phyloP scores from a whole-genome alignment of 2,888 invertebrate genomes.

The Eilema depressum region DNA sequence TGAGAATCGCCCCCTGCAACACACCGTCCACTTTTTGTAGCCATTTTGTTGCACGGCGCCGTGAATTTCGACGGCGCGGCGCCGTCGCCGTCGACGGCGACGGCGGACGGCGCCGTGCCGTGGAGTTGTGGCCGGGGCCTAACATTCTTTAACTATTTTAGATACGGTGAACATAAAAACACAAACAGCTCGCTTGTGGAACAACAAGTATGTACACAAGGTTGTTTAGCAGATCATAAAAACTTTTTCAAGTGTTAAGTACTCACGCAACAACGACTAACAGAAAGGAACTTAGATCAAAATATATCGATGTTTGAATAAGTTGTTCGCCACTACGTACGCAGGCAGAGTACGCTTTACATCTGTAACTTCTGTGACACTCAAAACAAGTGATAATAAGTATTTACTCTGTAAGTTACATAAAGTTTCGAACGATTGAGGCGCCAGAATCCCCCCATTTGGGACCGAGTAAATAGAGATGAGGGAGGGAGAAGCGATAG shows the following conservation, averaged over 20 bases:
- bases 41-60: too few relatives aligned
- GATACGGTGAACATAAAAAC: slow-evolving; percentile 34
- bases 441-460: slow-evolving; percentile 81
- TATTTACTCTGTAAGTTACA: slow-evolving; percentile 67
- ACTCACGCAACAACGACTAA: slow-evolving; percentile 28
- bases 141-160: slow-evolving; percentile 31
- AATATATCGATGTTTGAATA: slow-evolving; percentile 47
- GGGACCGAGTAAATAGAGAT: slow-evolving; percentile 81
- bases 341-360: slow-evolving; percentile 29
- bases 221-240: slow-evolving; percentile 54
- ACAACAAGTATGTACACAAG: slow-evolving; percentile 36
- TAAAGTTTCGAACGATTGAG: slow-evolving; percentile 69
- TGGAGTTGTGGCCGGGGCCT: too few relatives aligned
- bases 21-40: too few relatives aligned
- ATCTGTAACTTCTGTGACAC: slow-evolving; percentile 47
- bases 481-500: slow-evolving; percentile 82
- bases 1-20: too few relatives aligned
- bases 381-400: slow-evolving; percentile 59
- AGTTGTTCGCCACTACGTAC: slow-evolving; percentile 32
- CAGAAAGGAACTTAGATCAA: slow-evolving; percentile 30
- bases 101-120: too few relatives aligned
- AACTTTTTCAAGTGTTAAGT: slow-evolving; percentile 48
- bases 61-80: too few relatives aligned
- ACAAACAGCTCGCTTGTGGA: slow-evolving; percentile 33
- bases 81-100: too few relatives aligned